phyloP scores from a whole-genome alignment of 2,113 vertebrate species.

The Chionodraco myersi region DNA sequence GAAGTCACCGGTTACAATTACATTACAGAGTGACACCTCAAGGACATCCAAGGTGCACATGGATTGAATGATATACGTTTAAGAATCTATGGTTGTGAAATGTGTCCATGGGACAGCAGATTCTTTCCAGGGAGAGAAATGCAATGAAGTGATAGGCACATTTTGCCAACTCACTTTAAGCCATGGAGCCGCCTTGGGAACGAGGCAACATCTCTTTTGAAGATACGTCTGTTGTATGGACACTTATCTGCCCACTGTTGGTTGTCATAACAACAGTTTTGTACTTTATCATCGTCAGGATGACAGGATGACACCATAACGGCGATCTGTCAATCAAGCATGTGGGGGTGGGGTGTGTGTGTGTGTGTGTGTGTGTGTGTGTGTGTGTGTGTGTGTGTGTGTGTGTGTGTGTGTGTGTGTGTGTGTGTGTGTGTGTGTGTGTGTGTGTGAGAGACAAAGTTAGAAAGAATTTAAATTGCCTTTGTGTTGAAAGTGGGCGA shows the following conservation, averaged over 20 bases:
- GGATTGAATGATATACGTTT: background rate
- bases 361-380: background rate
- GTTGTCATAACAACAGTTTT: slow-evolving; percentile 58
- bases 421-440: background rate
- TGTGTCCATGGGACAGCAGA: background rate
- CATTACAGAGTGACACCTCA: background rate
- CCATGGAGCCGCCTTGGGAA: slow-evolving; percentile 5
- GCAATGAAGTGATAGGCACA: slow-evolving; percentile 2
- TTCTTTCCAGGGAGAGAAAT: background rate
- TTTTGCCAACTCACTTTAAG: slow-evolving; percentile 17
- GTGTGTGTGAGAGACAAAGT: background rate
- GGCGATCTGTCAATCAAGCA: slow-evolving; percentile 58
- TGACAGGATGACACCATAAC: slow-evolving; percentile 56
- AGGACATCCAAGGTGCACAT: background rate
- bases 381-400: slow-evolving; percentile 12
- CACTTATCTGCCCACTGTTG: slow-evolving; percentile 26
- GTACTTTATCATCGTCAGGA: slow-evolving; percentile 51
- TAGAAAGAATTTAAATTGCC: slow-evolving; percentile 24
- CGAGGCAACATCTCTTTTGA: slow-evolving; percentile 5
- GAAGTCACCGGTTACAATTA: background rate
- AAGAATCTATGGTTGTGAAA: background rate
- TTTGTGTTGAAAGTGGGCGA: slow-evolving; percentile 38
- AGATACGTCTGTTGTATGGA: slow-evolving; percentile 24
- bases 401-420: background rate
- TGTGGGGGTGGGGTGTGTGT: background rate